Base-by-base conservation (phyloP, 2,113 vertebrate species). In the Pelodiscus sinensis region DNA sequence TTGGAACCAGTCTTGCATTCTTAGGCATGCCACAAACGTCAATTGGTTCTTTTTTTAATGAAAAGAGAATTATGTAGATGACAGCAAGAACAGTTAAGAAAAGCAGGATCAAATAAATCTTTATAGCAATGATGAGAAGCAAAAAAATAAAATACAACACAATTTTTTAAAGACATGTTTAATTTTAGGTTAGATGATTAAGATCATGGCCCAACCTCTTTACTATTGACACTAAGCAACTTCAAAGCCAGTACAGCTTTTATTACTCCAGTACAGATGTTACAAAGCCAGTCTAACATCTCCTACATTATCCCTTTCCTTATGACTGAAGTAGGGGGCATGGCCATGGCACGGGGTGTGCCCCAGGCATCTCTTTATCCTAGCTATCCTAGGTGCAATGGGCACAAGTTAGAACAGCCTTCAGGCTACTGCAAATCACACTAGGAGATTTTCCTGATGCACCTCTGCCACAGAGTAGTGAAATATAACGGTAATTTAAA, bases 221-320 rank as follows among this genome's bases (percentile, higher is more conserved):
- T 81, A 60, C 0, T 0, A 24, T 0, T 0, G 51, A 57, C 18
- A 58, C 15, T 79, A 86, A 81, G 1, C 1, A n/a, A 16, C n/a
- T 44, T 65, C 38, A 50, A 27, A 54, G 35, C 29, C 12, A 38
- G 85, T 54, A 84, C 0, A 21, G 31, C 29, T 71, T 0, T 78
- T 83, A 87, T 95, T 91, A 88, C 27, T 78, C 91, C 24, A 81
- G 58, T 35, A 13, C 3, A 44, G 29, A 89, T 93, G 86, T 91
- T 80, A 71, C 35, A 65, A 88, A 91, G 84, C 93, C 55, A 82
- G 89, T 56, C 81, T 81, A 52, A 84, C 25, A 54, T 81, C 78
- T 84, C 80, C 90, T 50, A 54, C n/a, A 35, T 52, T 1, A 0
- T 79, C 86, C 54, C 56, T 51, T 1, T 55, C 81, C 68, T 58